These are phyloP conservation scores for Zeus faber DNA, from an alignment of 2,113 vertebrate genomes.

Conservation along the genomic window DNA sequence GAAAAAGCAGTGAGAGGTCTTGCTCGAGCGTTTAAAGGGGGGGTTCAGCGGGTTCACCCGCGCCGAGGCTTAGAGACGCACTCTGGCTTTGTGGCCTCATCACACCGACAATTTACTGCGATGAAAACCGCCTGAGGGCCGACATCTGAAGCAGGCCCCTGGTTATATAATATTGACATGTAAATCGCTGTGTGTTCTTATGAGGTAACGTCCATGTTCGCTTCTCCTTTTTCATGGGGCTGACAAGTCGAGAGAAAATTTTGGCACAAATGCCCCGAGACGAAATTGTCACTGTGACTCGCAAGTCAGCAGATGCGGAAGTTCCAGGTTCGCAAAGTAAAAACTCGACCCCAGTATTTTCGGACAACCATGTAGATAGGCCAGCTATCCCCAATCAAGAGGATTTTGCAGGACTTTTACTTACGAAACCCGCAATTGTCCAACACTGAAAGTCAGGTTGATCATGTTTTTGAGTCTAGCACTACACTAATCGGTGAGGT, in stretches of 20 bases:
- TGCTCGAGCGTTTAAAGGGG: constrained; percentile 1
- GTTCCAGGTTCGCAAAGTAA: too few relatives aligned
- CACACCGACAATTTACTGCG: constrained; percentile 22
- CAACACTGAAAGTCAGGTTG: too few relatives aligned
- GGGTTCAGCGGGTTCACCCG: constrained; percentile 51
- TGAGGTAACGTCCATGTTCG: background rate
- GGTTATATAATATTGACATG: constrained; percentile 11
- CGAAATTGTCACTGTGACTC: too few relatives aligned
- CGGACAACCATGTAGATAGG: too few relatives aligned
- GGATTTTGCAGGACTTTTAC: too few relatives aligned
- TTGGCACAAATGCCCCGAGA: too few relatives aligned
- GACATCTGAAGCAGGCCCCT: constrained; percentile 10
- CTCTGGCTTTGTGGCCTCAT: constrained; percentile 35
- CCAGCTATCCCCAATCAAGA: too few relatives aligned
- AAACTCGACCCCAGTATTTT: too few relatives aligned
- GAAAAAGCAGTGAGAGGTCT: background rate
- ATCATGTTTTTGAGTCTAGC: too few relatives aligned
- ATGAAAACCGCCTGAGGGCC: constrained; percentile 18
- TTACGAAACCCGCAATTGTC: too few relatives aligned
- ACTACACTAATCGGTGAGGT: too few relatives aligned
- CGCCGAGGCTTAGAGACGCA: constrained; percentile 5
- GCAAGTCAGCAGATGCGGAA: too few relatives aligned
- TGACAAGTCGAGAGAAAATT: background rate
- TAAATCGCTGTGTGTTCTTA: constrained; percentile 13
- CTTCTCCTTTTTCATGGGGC: constrained; percentile 11